Conservation (phyloP, 1,140 invertebrate genomes). For the Meloidogyne hapla region DNA sequence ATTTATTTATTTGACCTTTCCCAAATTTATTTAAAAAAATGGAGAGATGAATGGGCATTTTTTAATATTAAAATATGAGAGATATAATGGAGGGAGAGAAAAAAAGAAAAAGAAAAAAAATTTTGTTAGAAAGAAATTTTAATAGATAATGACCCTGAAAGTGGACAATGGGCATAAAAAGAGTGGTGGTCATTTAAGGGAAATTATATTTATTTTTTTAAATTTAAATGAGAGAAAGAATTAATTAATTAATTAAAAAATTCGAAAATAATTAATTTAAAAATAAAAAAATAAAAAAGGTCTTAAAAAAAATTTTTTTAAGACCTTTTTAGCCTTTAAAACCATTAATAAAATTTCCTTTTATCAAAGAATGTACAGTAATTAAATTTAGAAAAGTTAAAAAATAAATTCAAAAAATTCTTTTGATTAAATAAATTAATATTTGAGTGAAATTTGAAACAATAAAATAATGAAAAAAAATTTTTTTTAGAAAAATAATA, state of each 20-base stretch:
- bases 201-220: background rate
- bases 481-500: too few species aligned
- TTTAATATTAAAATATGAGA: background rate
- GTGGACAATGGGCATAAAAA: background rate
- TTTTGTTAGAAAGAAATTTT: background rate
- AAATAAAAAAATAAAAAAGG: background rate
- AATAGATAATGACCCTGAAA: background rate
- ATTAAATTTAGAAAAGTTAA: too few species aligned
- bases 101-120: background rate
- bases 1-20: slow-evolving; percentile 6
- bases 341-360: too few species aligned
- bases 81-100: background rate
- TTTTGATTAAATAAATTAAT: too few species aligned
- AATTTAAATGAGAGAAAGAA: background rate
- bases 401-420: too few species aligned
- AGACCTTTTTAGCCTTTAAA: too few species aligned
- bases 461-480: too few species aligned
- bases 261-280: background rate
- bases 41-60: background rate
- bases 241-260: background rate
- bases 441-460: too few species aligned
- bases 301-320: background rate
- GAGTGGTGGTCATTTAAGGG: background rate
- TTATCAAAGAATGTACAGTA: too few species aligned
- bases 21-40: background rate